These are phyloP conservation scores for Nemotelus nigrinus DNA, from an alignment of 2,888 invertebrate genomes.

Conservation along the genomic window DNA sequence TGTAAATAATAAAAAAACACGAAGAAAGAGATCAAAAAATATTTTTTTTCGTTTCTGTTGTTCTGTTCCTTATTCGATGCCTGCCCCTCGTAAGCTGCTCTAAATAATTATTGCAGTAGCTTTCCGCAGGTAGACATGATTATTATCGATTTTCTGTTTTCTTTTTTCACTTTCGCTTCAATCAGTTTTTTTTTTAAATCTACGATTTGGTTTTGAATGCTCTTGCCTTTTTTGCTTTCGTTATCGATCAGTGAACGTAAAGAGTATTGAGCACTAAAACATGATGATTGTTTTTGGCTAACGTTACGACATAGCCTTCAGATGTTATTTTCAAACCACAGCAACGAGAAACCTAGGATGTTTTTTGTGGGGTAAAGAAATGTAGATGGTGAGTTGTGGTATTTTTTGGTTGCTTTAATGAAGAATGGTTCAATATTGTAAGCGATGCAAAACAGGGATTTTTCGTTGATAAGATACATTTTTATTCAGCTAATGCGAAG, in stretches of 20 bases:
- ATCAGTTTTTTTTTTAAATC: slow-evolving; percentile 57
- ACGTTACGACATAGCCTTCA: slow-evolving; percentile 93
- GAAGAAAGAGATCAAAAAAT: slow-evolving; percentile 54
- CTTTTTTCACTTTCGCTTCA: slow-evolving; percentile 54
- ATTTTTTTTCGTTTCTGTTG: slow-evolving; percentile 51
- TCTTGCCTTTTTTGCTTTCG: slow-evolving; percentile 54
- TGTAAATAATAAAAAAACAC: slow-evolving; percentile 54
- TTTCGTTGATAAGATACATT: no score
- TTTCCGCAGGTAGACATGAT: background rate
- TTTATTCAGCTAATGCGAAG: background rate
- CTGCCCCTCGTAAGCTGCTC: slow-evolving; percentile 49
- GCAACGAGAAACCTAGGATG: slow-evolving; percentile 89
- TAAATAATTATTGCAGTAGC: slow-evolving; percentile 49
- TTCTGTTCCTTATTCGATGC: slow-evolving; percentile 52
- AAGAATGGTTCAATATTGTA: background rate
- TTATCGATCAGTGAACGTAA: slow-evolving; percentile 85
- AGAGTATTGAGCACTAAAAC: slow-evolving; percentile 95
- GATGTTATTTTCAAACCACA: slow-evolving; percentile 97
- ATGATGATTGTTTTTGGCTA: slow-evolving; percentile 99
- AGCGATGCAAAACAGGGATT: slow-evolving; percentile 7
- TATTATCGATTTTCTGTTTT: background rate
- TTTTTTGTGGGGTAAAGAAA: background rate
- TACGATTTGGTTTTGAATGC: slow-evolving; percentile 54
- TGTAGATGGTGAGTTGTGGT: background rate
- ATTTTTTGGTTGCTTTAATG: background rate